These are phyloP conservation scores for Gymnocephalus cernua DNA, from an alignment of 2,113 vertebrate species.

Conservation along the genomic window DNA sequence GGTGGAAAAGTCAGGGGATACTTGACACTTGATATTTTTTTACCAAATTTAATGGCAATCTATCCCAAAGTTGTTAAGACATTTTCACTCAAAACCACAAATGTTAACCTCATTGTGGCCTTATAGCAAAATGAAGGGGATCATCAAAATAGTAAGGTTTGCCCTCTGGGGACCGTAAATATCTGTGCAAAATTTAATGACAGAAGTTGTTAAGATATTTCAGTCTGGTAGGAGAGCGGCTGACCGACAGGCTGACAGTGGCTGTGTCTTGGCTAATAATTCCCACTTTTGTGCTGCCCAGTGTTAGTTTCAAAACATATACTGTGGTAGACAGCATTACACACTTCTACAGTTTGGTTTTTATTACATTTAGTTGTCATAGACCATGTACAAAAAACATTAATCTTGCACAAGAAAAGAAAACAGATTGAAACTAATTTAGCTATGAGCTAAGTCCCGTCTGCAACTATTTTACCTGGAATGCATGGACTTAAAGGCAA, in stretches of 20 bases:
- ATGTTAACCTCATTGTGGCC: neutral
- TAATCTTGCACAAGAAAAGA: neutral
- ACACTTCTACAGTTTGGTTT: neutral
- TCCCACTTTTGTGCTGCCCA: neutral
- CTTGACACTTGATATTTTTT: neutral
- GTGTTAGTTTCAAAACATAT: too few relatives aligned
- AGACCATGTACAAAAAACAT: too few relatives aligned
- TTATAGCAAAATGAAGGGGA: neutral
- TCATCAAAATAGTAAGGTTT: neutral
- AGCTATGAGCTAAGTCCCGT: neutral
- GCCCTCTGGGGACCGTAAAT: neutral
- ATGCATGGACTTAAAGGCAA: conserved; percentile 1
- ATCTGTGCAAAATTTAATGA: neutral
- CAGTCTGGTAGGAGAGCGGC: neutral
- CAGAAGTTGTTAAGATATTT: neutral
- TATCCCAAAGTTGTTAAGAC: neutral
- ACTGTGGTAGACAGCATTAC: neutral
- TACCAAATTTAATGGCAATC: neutral
- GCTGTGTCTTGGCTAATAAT: too few relatives aligned
- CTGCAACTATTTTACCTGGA: neutral
- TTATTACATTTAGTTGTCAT: neutral
- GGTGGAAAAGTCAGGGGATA: neutral
- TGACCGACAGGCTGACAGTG: neutral
- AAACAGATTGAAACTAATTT: neutral
- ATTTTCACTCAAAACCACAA: neutral